These are phyloP conservation scores for Sinella curviseta DNA, from an alignment of 1,140 invertebrate species.

Conservation along the genomic window DNA sequence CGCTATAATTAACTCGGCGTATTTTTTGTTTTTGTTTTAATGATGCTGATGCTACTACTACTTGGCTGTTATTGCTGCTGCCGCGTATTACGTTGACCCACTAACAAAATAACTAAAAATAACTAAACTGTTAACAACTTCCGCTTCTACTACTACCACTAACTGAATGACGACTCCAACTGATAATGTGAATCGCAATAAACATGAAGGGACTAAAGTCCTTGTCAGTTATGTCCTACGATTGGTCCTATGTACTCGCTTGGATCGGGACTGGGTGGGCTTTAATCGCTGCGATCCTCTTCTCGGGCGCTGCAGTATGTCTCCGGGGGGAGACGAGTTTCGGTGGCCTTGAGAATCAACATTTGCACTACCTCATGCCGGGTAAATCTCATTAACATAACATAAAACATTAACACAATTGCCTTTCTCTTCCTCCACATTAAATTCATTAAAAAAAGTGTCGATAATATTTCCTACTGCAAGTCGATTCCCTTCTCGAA, in stretches of 20 bases:
- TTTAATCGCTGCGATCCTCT: conserved; percentile 82
- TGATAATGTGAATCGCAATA: neutral
- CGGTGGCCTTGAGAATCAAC: conserved; percentile 74
- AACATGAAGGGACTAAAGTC: conserved; percentile 75
- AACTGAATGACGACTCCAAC: neutral
- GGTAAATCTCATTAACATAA: conserved; percentile 62
- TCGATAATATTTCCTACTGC: too few species aligned
- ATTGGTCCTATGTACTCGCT: conserved; percentile 93
- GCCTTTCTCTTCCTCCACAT: neutral
- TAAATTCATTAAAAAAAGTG: too few species aligned
- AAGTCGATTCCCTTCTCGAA: too few species aligned
- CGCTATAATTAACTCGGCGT: conserved; percentile 4
- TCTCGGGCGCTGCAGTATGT: conserved; percentile 88
- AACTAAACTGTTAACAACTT: conserved; percentile 1
- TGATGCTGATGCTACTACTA: neutral
- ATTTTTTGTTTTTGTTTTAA: neutral
- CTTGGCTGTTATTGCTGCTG: conserved; percentile 15
- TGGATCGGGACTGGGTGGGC: conserved; percentile 90
- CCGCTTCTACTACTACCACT: neutral
- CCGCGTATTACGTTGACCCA: conserved; percentile 1
- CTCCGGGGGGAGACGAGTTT: conserved; percentile 71
- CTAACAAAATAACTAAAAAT: conserved; percentile 10
- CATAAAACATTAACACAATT: neutral
- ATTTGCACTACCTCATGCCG: conserved; percentile 97
- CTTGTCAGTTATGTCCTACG: conserved; percentile 81